A percentile compares a stretch with the other conserved stretches of the same genome.
Conservation (phyloP, 2,888 invertebrate genomes). For the Charanyca ferruginea region DNA sequence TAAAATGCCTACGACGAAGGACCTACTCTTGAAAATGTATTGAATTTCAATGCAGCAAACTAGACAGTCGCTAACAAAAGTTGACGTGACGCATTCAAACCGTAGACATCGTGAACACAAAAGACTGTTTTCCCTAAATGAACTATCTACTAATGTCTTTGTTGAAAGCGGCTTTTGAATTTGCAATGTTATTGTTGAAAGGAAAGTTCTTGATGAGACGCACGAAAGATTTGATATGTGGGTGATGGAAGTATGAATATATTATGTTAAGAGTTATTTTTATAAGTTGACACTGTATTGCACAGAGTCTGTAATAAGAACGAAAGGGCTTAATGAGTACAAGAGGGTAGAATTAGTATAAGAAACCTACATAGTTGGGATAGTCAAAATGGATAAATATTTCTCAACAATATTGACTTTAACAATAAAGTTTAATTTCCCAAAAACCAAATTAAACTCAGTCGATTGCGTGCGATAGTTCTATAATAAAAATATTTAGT, state of each 20-base stretch:
- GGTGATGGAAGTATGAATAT: conserved; percentile 3
- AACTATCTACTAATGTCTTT: conserved; percentile 33
- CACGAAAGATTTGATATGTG: conserved; percentile 2
- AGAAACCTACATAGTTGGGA: too few species aligned
- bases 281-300: too few species aligned
- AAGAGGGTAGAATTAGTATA: too few species aligned
- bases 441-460: conserved; percentile 36
- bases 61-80: conserved; percentile 9
- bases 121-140: conserved; percentile 39
- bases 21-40: not conserved
- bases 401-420: not conserved
- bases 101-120: conserved; percentile 34
- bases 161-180: conserved; percentile 24
- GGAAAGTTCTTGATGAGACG: conserved; percentile 29
- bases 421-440: conserved; percentile 21
- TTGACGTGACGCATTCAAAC: conserved; percentile 1
- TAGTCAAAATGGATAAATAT: conserved; percentile 5
- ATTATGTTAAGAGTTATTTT: too few species aligned
- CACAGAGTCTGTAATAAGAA: too few species aligned
- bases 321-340: too few species aligned
- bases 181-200: conserved; percentile 39
- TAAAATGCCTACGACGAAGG: not conserved
- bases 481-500: conserved; percentile 50
- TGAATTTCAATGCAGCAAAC: not conserved
- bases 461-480: conserved; percentile 50